phyloP scores from a whole-genome alignment of 2,888 invertebrate species.

The Thysanoteuthis rhombus region DNA sequence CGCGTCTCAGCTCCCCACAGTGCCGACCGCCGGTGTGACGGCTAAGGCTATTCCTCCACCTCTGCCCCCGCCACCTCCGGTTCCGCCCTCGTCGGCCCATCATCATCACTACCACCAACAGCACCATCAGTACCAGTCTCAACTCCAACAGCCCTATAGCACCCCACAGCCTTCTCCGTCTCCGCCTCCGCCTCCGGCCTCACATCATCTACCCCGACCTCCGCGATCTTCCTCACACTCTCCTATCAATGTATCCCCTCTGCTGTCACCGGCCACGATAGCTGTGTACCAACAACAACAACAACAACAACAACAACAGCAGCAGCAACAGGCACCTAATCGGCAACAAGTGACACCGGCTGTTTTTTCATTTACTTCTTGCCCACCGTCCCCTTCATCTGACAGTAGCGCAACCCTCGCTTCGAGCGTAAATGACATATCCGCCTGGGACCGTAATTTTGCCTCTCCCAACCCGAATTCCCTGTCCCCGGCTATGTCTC shows the following conservation, averaged over 20 bases:
- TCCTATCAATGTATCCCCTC: neutral
- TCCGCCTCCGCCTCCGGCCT: neutral
- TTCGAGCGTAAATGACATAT: neutral
- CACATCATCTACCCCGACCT: neutral
- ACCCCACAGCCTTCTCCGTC: neutral
- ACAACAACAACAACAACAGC: neutral
- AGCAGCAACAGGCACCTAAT: neutral
- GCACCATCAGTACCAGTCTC: neutral
- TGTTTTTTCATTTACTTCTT: neutral
- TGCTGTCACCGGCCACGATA: neutral
- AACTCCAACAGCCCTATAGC: neutral
- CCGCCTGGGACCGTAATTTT: neutral
- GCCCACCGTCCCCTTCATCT: neutral
- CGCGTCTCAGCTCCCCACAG: neutral
- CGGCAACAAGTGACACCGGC: neutral
- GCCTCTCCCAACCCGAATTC: neutral
- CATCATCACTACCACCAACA: conserved; percentile 13
- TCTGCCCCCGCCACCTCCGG: neutral
- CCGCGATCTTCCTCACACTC: neutral
- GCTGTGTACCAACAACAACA: neutral
- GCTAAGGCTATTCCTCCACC: neutral
- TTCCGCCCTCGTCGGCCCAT: neutral
- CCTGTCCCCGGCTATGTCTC: neutral
- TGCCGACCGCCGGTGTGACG: neutral
- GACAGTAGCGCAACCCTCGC: neutral